Evolutionary conservation across 2,113 vertebrate species (phyloP).

Genomic region (Sigmodon hispidus): DNA sequence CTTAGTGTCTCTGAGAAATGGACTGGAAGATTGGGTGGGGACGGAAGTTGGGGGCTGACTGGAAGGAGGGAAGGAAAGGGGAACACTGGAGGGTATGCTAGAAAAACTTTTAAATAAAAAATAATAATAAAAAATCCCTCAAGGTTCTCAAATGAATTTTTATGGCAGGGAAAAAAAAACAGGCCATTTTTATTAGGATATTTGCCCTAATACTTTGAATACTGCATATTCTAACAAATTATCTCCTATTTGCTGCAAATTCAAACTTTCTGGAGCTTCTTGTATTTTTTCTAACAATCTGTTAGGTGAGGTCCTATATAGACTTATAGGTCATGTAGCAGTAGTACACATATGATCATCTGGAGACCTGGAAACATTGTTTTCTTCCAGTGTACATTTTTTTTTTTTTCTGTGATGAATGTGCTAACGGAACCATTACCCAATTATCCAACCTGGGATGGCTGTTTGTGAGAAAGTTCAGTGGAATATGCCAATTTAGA

Average conservation of each 20-base stretch:
- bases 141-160: conserved; percentile 27
- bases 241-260: conserved; percentile 3
- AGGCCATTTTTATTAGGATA: background rate
- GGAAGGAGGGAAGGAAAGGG: too few relatives aligned
- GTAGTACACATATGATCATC: too few relatives aligned
- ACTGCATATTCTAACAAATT: background rate
- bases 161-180: background rate
- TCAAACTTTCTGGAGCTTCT: background rate
- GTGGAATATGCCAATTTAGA: background rate
- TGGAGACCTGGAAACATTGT: background rate
- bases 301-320: background rate
- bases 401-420: background rate
- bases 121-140: conserved; percentile 27
- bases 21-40: too few relatives aligned
- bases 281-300: background rate
- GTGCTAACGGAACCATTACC: background rate
- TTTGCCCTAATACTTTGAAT: background rate
- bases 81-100: too few relatives aligned
- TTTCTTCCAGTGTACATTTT: background rate
- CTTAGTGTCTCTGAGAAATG: too few relatives aligned
- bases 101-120: too few relatives aligned
- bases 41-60: too few relatives aligned
- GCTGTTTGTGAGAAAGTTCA: background rate
- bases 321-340: rapidly evolving
- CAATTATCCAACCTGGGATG: background rate